Evolutionary conservation across 2,113 vertebrate species (phyloP).

Genomic region (Prinia subflava): DNA sequence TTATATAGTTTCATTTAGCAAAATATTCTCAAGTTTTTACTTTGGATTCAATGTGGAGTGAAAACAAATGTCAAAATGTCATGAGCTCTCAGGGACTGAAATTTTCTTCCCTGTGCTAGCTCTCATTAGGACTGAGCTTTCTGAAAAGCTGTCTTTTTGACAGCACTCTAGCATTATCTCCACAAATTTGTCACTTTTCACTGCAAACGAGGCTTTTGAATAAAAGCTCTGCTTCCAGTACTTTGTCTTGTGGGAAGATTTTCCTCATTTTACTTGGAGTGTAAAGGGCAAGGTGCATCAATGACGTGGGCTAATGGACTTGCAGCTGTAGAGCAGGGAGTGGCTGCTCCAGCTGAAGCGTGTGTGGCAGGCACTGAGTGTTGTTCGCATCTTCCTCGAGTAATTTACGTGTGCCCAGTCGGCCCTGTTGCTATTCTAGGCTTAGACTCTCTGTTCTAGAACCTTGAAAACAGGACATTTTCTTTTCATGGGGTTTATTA

Average conservation of each 20-base stretch:
- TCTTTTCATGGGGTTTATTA: neutral
- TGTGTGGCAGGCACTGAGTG: fast-evolving
- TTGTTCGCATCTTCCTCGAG: neutral
- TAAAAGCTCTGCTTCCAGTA: neutral
- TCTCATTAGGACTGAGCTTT: constrained; percentile 18
- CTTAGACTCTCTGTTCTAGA: neutral
- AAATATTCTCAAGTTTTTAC: neutral
- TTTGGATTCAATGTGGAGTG: neutral
- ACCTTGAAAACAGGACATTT: neutral
- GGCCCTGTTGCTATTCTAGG: fast-evolving
- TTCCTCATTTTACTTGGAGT: neutral
- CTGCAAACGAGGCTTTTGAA: neutral
- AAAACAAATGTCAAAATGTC: constrained; percentile 54
- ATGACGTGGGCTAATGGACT: neutral
- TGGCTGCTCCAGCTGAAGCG: neutral
- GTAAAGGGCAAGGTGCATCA: neutral
- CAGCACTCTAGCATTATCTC: neutral
- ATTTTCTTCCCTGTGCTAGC: neutral
- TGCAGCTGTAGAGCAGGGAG: neutral
- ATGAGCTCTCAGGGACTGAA: neutral
- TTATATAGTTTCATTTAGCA: neutral
- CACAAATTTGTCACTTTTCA: neutral
- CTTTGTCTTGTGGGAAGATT: neutral
- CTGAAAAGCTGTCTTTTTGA: neutral
- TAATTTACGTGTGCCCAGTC: neutral